Evolutionary conservation across 2,113 vertebrate genomes (phyloP), one percentile per base, ranked within the genome.

Genomic region (Tympanuchus pallidicinctus): DNA sequence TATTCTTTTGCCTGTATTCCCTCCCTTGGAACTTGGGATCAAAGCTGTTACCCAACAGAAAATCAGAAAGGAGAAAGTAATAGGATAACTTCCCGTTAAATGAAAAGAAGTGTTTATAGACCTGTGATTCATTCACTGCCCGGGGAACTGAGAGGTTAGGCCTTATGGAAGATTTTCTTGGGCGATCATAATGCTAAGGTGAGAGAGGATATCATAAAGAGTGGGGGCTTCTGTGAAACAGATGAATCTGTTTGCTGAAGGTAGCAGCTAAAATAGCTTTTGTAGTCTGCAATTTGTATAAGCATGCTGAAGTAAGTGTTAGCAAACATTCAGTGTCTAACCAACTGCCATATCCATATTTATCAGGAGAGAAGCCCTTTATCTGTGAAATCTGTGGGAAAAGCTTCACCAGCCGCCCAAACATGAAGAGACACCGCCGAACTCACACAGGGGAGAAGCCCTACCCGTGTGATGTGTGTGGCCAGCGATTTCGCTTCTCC

Each of bases 321-420:
- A 12, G 83, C 74, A 81, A 70, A 9, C 32, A n/a, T 30, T 42
- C n/a, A 43, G 47, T 43, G 73, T 65, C 54, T 36, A 7, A 47
- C 69, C 28, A 65, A 64, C 73, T 61, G 73, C 45, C 7, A 1
- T 65, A 7, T 69, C 42, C 96, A 25, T 75, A 60, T 50, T 61
- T 6, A 94, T 42, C 97, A 99, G 99, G 99, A 97, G 99, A 99
- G 98, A 99, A 99, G 97, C 99, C 99, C 36, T 99, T 99, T 96
- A 99, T 99, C 96, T 99, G 99, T 97, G 99, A 99, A 98, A 99
- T 99, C 97, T 99, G 99, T 36, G 99, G 99, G 91, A 99, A 99
- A 95, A 99, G 99, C 98, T 99, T 99, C 98, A 99, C 99, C 97
- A 99, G 99, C 96, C 99, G 99, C 72, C 99, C 99, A 87, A 99